phyloP scores from a whole-genome alignment of 2,113 vertebrate genomes.

The Dinomys branickii region DNA sequence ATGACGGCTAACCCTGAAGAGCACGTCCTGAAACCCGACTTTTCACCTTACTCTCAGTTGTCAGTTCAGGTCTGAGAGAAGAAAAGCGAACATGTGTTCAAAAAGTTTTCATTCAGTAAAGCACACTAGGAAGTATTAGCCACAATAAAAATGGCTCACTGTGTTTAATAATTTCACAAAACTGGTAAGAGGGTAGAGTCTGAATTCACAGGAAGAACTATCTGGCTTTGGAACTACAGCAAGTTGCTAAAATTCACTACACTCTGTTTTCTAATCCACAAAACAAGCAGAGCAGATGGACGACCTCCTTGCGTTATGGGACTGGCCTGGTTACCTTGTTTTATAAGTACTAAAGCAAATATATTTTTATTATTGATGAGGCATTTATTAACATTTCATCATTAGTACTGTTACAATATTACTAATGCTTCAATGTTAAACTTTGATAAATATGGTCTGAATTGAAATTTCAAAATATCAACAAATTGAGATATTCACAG shows the following conservation, averaged over 20 bases:
- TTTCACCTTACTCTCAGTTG: background rate
- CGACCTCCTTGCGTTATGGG: background rate
- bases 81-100: background rate
- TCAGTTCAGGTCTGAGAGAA: background rate
- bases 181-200: background rate
- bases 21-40: background rate
- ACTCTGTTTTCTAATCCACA: background rate
- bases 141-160: background rate
- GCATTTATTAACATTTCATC: background rate
- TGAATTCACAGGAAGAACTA: background rate
- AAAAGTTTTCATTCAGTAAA: background rate
- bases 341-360: background rate
- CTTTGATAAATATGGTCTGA: background rate
- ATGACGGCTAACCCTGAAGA: background rate
- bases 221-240: background rate
- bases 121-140: background rate
- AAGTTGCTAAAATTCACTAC: background rate
- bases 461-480: conserved; percentile 1
- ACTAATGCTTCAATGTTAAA: background rate
- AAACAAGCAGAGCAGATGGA: background rate
- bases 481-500: background rate
- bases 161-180: background rate
- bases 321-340: background rate
- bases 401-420: background rate
- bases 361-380: background rate